These are phyloP conservation scores for Thinocorus orbignyianus DNA, from an alignment of 2,113 vertebrate genomes.

Conservation along the genomic window DNA sequence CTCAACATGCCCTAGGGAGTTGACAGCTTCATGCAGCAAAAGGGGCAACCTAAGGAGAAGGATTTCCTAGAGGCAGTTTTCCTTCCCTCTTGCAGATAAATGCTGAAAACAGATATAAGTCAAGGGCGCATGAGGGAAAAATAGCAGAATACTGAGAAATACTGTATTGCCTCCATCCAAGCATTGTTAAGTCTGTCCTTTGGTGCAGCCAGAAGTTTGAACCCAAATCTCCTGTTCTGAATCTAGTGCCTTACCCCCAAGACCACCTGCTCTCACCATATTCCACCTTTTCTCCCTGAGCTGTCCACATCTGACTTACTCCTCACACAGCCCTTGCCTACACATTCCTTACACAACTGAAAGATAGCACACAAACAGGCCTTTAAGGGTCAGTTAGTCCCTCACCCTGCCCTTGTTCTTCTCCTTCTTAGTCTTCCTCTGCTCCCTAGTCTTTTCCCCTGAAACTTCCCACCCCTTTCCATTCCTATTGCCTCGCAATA, in stretches of 20 bases:
- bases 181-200: not conserved
- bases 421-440: not conserved
- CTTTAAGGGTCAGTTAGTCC: not conserved
- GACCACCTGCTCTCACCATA: accelerated
- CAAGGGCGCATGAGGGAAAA: not conserved
- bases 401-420: not conserved
- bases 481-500: not conserved
- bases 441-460: not conserved
- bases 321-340: not conserved
- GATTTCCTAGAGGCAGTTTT: not conserved
- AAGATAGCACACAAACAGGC: not conserved
- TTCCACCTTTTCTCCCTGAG: not conserved
- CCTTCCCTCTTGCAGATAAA: not conserved
- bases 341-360: not conserved
- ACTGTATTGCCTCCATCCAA: not conserved
- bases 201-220: not conserved
- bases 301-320: not conserved
- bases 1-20: not conserved
- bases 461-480: not conserved
- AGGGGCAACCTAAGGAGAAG: not conserved
- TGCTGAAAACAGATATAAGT: not conserved
- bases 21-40: not conserved
- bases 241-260: not conserved
- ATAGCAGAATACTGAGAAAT: not conserved
- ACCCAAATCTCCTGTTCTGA: not conserved